Percentiles rank a stretch among this genome's conserved stretches.
Conservation (phyloP, 2,797 vertebrate genomes). For the Tamandua tetradactyla region DNA sequence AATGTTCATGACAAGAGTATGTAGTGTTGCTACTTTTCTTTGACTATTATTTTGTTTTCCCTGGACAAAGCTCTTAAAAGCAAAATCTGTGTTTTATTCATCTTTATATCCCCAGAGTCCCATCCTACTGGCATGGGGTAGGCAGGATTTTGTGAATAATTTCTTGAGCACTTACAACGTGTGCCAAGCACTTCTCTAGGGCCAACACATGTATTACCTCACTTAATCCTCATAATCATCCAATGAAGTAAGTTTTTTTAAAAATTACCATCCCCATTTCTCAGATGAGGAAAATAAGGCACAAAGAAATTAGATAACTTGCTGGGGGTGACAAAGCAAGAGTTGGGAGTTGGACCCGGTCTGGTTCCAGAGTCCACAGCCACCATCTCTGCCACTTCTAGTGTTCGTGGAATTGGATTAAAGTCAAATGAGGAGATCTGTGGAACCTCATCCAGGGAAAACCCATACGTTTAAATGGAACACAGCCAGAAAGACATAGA, state of each 20-base stretch:
- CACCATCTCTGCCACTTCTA: background rate
- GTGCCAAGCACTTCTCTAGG: background rate
- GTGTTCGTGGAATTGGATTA: background rate
- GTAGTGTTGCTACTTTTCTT: background rate
- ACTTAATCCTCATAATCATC: background rate
- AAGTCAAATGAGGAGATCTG: background rate
- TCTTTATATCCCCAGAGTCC: background rate
- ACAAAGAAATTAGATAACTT: background rate
- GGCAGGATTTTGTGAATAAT: background rate
- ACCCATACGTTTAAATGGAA: background rate
- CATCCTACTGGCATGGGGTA: background rate
- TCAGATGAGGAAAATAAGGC: background rate
- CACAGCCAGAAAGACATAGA: background rate
- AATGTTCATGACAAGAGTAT: background rate
- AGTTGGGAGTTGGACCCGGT: background rate
- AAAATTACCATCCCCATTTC: background rate
- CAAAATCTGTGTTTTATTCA: background rate
- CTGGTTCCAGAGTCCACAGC: background rate
- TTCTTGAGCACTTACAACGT: background rate
- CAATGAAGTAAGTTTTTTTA: background rate
- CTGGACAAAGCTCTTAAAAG: background rate
- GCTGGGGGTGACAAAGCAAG: background rate
- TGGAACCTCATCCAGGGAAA: background rate
- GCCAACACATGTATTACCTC: background rate
- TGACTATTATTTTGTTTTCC: background rate